Evolutionary conservation across 2,797 vertebrate species (phyloP).

Genomic region (Rhabdomys pumilio): DNA sequence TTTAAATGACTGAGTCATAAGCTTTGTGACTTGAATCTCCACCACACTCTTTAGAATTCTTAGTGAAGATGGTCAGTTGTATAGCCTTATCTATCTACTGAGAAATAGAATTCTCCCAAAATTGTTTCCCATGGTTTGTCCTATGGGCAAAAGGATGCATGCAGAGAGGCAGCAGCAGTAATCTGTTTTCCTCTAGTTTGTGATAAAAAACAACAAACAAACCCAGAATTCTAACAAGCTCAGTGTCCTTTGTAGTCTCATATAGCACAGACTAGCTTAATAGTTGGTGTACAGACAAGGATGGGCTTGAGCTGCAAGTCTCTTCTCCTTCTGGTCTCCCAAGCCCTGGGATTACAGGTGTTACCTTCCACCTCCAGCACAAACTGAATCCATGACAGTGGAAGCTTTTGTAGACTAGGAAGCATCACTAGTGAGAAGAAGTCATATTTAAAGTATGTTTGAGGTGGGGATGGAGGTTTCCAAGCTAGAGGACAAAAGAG

Average conservation of each 20-base stretch:
- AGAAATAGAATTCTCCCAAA: neutral
- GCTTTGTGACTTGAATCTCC: neutral
- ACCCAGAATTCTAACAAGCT: neutral
- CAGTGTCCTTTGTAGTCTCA: neutral
- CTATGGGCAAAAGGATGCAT: neutral
- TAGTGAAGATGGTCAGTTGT: neutral
- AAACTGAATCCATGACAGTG: neutral
- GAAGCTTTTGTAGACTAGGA: slow-evolving; percentile 17
- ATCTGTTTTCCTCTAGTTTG: neutral
- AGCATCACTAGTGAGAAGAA: neutral
- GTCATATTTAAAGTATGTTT: neutral
- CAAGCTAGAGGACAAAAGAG: neutral
- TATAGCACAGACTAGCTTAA: neutral
- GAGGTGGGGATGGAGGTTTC: neutral
- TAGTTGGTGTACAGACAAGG: neutral
- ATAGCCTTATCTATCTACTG: neutral
- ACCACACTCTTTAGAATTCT: slow-evolving; percentile 25
- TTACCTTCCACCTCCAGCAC: neutral
- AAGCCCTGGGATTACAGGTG: neutral
- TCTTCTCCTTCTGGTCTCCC: neutral
- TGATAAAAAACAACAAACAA: slow-evolving; percentile 45
- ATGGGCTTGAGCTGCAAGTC: no score
- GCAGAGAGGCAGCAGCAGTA: neutral
- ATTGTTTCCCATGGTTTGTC: neutral
- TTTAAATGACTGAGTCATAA: neutral